Base-by-base conservation (phyloP, 2,888 invertebrate genomes). In the Pterostichus madidus region DNA sequence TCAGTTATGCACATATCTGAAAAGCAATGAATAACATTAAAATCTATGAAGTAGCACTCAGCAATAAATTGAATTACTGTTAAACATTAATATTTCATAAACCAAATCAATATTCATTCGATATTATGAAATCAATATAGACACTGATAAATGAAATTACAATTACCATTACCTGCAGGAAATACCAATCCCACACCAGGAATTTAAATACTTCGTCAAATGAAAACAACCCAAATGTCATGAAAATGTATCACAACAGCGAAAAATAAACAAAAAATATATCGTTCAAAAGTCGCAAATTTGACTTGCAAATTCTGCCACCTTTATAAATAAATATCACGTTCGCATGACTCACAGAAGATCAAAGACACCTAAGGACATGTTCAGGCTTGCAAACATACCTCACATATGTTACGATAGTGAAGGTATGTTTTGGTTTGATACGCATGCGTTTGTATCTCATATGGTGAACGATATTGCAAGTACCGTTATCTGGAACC, bases 351-450 rank as follows among this genome's bases (percentile, higher is more conserved):
- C 44, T 71, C 71, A 71, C 49, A 5, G 46, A 71, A 71, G 71
- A 71, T 71, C 71, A 71, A 71, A 71, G 71, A 71, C 71, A 71
- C 71, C 32, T 35, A 64, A 49, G 44, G 24, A 71, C 71, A 71
- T 44, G 71, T 17, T 68, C 13, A 68, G 44, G 17, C 68, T 39
- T 15, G 68, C 39, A 5, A 39, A 68, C 68, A 68, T 71, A 71
- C 64, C 31, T 7, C n/a, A 7, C 35, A 35, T 13, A 39, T 64
- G n/a, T 35, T n/a, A 10, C 2, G 11, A 49, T 49, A 49, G 49
- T 49, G 49, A 49, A 49, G 49, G 49, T 49, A 49, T 49, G 49
- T 49, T 49, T 49, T 49, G 49, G 49, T 49, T 49, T 8, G 49
- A 49, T 49, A 49, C 10, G 49, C n/a, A 13, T n/a, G 49, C 49